A percentile compares a stretch with the other conserved stretches of the same genome.
phyloP scores from a whole-genome alignment of 2,888 invertebrate species.

The Nephrotoma guestfalica region DNA sequence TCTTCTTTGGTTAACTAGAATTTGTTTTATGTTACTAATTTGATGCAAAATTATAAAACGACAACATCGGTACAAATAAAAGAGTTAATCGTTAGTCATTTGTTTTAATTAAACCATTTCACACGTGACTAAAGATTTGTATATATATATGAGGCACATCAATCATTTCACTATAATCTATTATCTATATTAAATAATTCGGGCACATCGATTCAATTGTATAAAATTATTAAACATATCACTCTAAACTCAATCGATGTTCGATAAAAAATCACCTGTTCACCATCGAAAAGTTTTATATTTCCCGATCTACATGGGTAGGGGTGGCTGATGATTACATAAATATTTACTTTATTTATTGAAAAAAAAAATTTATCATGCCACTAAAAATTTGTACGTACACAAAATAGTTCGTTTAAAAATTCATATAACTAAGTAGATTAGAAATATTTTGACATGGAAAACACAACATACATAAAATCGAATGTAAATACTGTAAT shows the following conservation, averaged over 20 bases:
- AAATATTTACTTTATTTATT: not conserved
- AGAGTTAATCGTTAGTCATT: not conserved
- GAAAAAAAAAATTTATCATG: not conserved
- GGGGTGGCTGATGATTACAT: not conserved
- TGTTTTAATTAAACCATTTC: not conserved
- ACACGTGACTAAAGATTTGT: not conserved
- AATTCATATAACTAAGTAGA: not conserved
- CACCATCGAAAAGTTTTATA: not conserved
- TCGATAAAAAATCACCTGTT: not conserved
- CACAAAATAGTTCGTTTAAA: not conserved
- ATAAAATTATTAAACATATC: not conserved
- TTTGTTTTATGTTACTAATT: not conserved
- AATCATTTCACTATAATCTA: not conserved
- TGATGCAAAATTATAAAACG: not conserved
- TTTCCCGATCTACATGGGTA: not conserved
- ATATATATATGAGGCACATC: not conserved
- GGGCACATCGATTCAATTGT: not conserved
- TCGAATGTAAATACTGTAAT: not conserved
- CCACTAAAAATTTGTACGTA: not conserved
- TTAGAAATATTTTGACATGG: not conserved
- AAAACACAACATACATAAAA: not conserved
- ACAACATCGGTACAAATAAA: not conserved
- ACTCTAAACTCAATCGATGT: not conserved
- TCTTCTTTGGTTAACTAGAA: not conserved
- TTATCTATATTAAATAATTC: not conserved